These are phyloP conservation scores for Lophotriccus pileatus DNA, from an alignment of 2,797 vertebrate species.

Conservation along the genomic window DNA sequence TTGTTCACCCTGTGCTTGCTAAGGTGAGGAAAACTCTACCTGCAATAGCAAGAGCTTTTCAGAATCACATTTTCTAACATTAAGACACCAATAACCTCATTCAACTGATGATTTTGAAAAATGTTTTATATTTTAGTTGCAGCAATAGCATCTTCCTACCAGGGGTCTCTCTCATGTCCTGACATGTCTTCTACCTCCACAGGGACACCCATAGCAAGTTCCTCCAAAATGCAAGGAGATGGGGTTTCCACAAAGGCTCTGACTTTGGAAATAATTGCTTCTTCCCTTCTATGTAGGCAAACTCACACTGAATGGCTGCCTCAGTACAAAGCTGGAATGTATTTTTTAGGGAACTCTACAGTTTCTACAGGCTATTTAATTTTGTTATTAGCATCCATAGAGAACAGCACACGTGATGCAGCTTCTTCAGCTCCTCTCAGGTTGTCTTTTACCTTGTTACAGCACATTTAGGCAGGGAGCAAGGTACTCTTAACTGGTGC, in stretches of 20 bases:
- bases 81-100: not conserved
- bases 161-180: not conserved
- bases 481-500: not conserved
- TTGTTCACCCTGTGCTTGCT: not conserved
- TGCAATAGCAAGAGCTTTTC: not conserved
- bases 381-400: not conserved
- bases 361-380: not conserved
- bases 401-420: not conserved
- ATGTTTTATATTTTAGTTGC: not conserved
- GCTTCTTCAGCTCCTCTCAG: not conserved
- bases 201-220: not conserved
- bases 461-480: not conserved
- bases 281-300: not conserved
- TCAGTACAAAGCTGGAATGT: accelerated
- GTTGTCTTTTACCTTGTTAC: not conserved
- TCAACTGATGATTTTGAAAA: not conserved
- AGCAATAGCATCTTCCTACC: not conserved
- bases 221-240: not conserved
- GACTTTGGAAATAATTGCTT: not conserved
- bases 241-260: not conserved
- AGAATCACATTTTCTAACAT: not conserved
- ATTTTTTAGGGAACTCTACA: not conserved
- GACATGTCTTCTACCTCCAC: not conserved
- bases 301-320: not conserved
- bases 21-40: not conserved